A percentile compares a stretch with the other conserved stretches of the same genome.
phyloP scores from a whole-genome alignment of 1,140 invertebrate species.

The Drosophila tristis region DNA sequence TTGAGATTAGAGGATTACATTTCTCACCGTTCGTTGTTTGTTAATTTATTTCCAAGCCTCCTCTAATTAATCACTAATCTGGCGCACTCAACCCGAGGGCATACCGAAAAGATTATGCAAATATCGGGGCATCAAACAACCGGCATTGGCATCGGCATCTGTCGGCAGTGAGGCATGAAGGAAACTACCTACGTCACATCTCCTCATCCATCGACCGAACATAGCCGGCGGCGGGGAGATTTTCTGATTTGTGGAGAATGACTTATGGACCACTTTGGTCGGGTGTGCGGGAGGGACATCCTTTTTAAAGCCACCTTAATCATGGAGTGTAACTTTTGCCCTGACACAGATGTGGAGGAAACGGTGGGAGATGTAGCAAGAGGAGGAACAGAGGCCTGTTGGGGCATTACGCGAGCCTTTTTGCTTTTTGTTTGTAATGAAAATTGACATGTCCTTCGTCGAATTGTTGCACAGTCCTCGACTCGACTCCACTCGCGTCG shows the following conservation, averaged over 20 bases:
- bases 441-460: conserved; percentile 75
- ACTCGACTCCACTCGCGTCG: not conserved
- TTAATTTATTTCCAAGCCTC: conserved; percentile 44
- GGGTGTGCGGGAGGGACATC: conserved; percentile 11
- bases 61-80: conserved; percentile 57
- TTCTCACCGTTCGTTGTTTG: conserved; percentile 8
- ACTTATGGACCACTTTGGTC: conserved; percentile 48
- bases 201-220: conserved; percentile 14
- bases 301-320: conserved; percentile 60
- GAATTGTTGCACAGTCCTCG: conserved; percentile 61
- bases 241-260: conserved; percentile 56
- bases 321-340: conserved; percentile 40
- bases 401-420: conserved; percentile 52
- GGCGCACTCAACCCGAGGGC: conserved; percentile 12
- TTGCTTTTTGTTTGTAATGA: conserved; percentile 74
- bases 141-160: conserved; percentile 27
- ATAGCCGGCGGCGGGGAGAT: conserved; percentile 33
- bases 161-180: conserved; percentile 49
- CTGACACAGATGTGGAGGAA: conserved; percentile 2
- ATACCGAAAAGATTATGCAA: conserved; percentile 46
- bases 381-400: conserved; percentile 12
- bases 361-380: not conserved
- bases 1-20: not conserved
- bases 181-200: conserved; percentile 52
- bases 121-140: conserved; percentile 41